Evolutionary conservation across 2,888 invertebrate species (phyloP), one percentile per base, ranked within the genome.

Genomic region (Biston betularia): DNA sequence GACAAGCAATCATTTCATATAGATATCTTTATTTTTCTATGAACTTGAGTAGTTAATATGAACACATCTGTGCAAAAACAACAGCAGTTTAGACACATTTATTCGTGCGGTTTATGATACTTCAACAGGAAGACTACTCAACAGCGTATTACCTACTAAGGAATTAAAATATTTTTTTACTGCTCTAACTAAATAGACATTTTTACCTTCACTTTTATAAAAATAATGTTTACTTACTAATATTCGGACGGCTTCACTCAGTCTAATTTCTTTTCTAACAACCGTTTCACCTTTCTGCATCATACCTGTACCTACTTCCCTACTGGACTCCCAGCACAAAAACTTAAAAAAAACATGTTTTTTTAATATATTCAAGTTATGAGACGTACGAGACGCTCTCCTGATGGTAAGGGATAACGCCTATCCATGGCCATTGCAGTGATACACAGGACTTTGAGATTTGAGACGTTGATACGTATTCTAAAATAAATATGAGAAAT

Each of bases 41-140:
- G 76, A 76, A 63, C 63, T 75, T 74, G 75, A 77, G 75, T 75
- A 76, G 38, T 2, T 76, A 75, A 74, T 60, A 57, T 48, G 75
- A 77, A 75, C 70, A 74, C 70, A 76, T 78, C 70, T 62, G 83
- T 85, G 83, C 82, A 79, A 69, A 77, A 82, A 83, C 76, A 80
- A 79, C 77, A 71, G 77, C 79, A 72, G 73, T 11, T 11, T 70
- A 75, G 65, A 61, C 58, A 63, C 63, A 58, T 53, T 72, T 67
- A 66, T 75, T 46, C 73, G 84, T 86, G 85, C 85, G 77, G 73
- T 75, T 70, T 73, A 73, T 73, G 79, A 80, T 73, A 79, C 75
- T 76, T 79, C 68, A 79, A 78, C 74, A 75, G 86, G 87, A 89
- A 89, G 87, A 88, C 88, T 85, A 87, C 83, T 81, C 75, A 81